A percentile compares a stretch with the other conserved stretches of the same genome.
phyloP scores from a whole-genome alignment of 1,140 invertebrate species.

The Platyscapa corneri region DNA sequence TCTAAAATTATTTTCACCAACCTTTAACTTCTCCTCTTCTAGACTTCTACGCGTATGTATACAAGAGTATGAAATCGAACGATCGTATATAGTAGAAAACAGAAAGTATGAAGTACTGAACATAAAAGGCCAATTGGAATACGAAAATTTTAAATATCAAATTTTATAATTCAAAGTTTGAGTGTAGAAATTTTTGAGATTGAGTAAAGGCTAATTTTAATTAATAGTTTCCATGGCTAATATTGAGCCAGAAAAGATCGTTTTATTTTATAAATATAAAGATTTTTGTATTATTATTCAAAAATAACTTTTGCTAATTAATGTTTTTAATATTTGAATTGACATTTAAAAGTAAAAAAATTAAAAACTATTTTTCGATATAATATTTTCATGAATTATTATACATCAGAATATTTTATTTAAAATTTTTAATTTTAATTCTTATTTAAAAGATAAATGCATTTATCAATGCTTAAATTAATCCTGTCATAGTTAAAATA shows the following conservation, averaged over 20 bases:
- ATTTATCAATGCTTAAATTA: too few species aligned
- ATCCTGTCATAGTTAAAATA: too few species aligned
- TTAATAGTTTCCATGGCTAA: conserved; percentile 24
- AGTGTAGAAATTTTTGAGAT: neutral
- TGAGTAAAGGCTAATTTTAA: neutral
- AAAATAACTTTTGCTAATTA: neutral
- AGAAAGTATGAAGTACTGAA: neutral
- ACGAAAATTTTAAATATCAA: neutral
- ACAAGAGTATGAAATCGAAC: conserved; percentile 42
- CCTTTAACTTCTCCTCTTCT: conserved; percentile 52
- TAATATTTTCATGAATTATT: too few species aligned
- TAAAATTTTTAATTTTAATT: too few species aligned
- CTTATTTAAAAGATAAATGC: too few species aligned
- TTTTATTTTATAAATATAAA: neutral
- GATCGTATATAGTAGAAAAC: conserved; percentile 1
- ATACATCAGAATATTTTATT: too few species aligned
- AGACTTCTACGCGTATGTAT: conserved; percentile 22
- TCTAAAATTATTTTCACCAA: conserved; percentile 56
- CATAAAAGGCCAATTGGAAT: neutral
- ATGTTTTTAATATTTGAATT: too few species aligned
- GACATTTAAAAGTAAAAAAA: too few species aligned
- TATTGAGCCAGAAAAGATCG: too few species aligned
- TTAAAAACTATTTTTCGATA: too few species aligned
- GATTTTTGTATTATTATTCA: too few species aligned
- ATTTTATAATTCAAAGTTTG: conserved; percentile 33